Evolutionary conservation across 2,797 vertebrate species (phyloP), one percentile per base, ranked within the genome.

Genomic region (Parauchenoglanis ngamensis): DNA sequence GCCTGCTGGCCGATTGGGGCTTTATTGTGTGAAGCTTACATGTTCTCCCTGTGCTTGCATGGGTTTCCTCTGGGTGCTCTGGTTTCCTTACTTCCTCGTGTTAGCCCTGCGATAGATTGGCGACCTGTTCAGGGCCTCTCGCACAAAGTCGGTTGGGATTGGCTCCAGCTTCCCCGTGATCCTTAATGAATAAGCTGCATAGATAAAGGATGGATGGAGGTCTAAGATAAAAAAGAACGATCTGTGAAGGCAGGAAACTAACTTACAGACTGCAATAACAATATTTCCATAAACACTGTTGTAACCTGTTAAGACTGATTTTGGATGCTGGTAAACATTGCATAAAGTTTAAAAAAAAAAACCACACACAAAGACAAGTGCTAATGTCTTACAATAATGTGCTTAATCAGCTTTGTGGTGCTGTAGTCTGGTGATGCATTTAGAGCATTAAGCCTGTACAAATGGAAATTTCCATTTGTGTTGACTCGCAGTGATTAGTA

Each of bases 401-500:
- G 44, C 13, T 67, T 78, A 61, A 67, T 49, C 46, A 85, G 46
- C 57, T 86, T 77, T 25, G 28, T 68, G 6, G 10, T 61, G 12
- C 40, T 28, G 46, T 13, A n/a, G 13, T 25, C 63, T 67, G 28
- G 5, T 19, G 75, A 7, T 72, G 13, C 52, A 59, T 70, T 79
- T 49, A 31, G 65, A 70, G 52, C 85, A 31, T 80, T 86, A 68
- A 57, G 52, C 40, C 52, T 80, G 77, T 78, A 80, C 63, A 68
- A 23, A 59, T 80, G 52, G 52, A 80, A 81, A 86, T 49, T 86
- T 35, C 61, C 35, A 21, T 63, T 70, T 84, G 40, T 28, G 57
- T 5, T 19, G 72, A 59, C 25, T 52, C 67, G 73, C 40, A 77
- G 84, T 49, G 52, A 78, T 78, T 85, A 78, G 46, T 56, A 54